Percentiles rank a stretch among this genome's conserved stretches.
Conservation (phyloP, 2,888 invertebrate genomes). For the Adelognathus sp. region DNA sequence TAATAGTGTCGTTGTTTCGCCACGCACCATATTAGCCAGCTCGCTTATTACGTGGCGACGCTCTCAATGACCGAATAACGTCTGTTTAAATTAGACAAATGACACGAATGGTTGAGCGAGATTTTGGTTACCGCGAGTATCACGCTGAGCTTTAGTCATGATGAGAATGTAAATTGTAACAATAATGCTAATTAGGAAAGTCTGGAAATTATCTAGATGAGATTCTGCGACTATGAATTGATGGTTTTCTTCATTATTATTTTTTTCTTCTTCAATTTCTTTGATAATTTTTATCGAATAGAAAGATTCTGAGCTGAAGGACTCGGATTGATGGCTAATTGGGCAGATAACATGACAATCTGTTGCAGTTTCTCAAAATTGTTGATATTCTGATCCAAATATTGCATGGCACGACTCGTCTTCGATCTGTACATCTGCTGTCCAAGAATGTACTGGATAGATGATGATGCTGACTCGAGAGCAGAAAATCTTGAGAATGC, state of each 20-base stretch:
- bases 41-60: constrained; percentile 78
- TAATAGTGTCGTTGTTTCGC: constrained; percentile 60
- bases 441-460: constrained; percentile 22
- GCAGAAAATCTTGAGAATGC: constrained; percentile 26
- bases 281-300: no score
- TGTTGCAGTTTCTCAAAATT: constrained; percentile 25
- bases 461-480: neutral
- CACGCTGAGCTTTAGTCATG: no score
- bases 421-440: constrained; percentile 26
- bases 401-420: constrained; percentile 14
- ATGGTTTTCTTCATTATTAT: no score
- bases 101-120: constrained; percentile 40
- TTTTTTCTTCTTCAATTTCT: no score
- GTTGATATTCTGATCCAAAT: constrained; percentile 23
- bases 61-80: constrained; percentile 73
- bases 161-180: no score
- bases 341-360: neutral
- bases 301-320: no score
- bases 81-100: constrained; percentile 73
- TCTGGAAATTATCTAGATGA: no score
- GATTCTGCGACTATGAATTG: no score
- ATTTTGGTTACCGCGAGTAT: neutral
- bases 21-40: constrained; percentile 73
- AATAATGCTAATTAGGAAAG: no score
- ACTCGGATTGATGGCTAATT: no score